Evolutionary conservation across 2,888 invertebrate genomes (phyloP), one percentile per base, ranked within the genome.

Genomic region (Perithous albicinctus): DNA sequence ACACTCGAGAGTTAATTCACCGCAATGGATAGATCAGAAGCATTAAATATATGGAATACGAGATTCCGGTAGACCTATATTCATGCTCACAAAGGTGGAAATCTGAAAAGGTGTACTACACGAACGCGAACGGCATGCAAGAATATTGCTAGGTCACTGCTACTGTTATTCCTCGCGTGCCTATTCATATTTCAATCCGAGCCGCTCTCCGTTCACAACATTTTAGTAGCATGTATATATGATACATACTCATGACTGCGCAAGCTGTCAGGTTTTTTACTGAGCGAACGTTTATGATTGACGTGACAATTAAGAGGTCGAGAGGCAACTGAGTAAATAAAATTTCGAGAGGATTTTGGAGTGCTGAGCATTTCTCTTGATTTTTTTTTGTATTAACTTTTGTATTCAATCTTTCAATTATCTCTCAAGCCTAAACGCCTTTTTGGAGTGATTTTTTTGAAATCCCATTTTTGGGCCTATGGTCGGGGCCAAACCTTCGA

Each of bases 221-320:
- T 32, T 59, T 32, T 35, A 8, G 29, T 59, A 15, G 0, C 4
- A 1, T n/a, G 15, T 15, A 59, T 10, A 18, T n/a, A 12, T 26
- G 15, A 1, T n/a, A 12, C 29, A 41, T 5, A 43, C 43, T 15
- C 43, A 43, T 15, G 43, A 43, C n/a, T 43, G 43, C 43, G 5
- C 15, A 43, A 43, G 12, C 41, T 43, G 8, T 32, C 8, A 23
- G 0, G 18, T 8, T 35, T 32, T 2, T 15, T n/a, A 6, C 15
- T 8, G 7, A 18, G 1, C 1, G 7, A 0, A 7, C 35, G 18
- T 10, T 59, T 15, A 15, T 59, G 59, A 59, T 32, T 59, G 59
- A 59, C 59, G 32, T 32, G 59, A 59, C 59, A 32, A 59, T 59
- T 10, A 15, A 59, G 32, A 32, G 32, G 18, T 59, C 59, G 18